These are phyloP conservation scores for Crossocerus cetratus DNA, from an alignment of 2,888 invertebrate species.

Conservation along the genomic window DNA sequence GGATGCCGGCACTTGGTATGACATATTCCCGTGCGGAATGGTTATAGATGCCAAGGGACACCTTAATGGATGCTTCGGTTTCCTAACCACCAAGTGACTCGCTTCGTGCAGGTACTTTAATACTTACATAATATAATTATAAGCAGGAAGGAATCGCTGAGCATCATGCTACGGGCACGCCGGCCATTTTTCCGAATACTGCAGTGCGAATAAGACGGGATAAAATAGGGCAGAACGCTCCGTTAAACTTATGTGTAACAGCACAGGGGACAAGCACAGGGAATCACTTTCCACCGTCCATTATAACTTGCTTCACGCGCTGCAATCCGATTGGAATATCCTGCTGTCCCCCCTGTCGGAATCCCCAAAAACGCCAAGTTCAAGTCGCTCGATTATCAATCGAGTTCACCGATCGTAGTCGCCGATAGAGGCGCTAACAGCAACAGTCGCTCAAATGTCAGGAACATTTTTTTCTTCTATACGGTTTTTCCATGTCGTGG, in stretches of 20 bases:
- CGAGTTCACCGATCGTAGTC: too few species aligned
- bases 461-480: too few species aligned
- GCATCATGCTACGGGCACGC: constrained; percentile 42
- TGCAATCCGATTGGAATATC: background rate
- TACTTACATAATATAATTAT: constrained; percentile 51
- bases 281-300: constrained; percentile 54
- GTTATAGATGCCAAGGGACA: constrained; percentile 53
- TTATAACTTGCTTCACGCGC: constrained; percentile 49
- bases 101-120: constrained; percentile 17
- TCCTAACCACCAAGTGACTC: constrained; percentile 68
- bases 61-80: constrained; percentile 66
- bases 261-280: constrained; percentile 14
- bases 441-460: too few species aligned
- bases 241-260: too few species aligned
- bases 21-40: too few species aligned
- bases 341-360: too few species aligned
- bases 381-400: too few species aligned
- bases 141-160: constrained; percentile 30
- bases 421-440: too few species aligned
- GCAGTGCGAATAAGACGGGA: constrained; percentile 7
- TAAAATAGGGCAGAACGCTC: background rate
- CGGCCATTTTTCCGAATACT: constrained; percentile 44
- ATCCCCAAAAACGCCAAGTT: too few species aligned
- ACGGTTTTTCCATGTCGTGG: too few species aligned
- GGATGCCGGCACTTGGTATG: too few species aligned